Conservation (phyloP, 2,113 vertebrate species). For the Apaloderma vittatum region DNA sequence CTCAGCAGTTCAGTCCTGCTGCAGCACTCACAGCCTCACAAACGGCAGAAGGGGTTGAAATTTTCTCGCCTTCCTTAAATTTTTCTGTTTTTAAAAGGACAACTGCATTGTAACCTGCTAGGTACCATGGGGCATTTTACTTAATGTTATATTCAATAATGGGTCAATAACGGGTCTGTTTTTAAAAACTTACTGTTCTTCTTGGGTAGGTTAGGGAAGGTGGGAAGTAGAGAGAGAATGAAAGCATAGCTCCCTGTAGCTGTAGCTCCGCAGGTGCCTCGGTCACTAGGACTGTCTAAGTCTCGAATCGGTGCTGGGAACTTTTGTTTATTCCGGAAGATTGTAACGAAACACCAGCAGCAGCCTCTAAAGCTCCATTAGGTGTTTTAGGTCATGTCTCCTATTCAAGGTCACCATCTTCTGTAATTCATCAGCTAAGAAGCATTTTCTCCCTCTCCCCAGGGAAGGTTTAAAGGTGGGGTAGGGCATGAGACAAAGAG, state of each 20-base stretch:
- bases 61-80: conserved; percentile 39
- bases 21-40: conserved; percentile 58
- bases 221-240: conserved; percentile 25
- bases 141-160: conserved; percentile 38
- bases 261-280: conserved; percentile 23
- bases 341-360: background rate
- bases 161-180: conserved; percentile 28
- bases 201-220: conserved; percentile 14
- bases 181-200: conserved; percentile 63
- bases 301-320: conserved; percentile 35
- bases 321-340: conserved; percentile 5
- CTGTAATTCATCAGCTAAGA: conserved; percentile 62
- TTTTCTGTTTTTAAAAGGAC: conserved; percentile 56
- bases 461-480: conserved; percentile 44
- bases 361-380: conserved; percentile 43
- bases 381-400: conserved; percentile 56
- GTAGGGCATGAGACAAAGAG: conserved; percentile 15
- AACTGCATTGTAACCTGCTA: conserved; percentile 61
- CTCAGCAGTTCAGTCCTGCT: conserved; percentile 67
- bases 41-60: conserved; percentile 59
- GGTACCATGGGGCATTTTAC: conserved; percentile 53
- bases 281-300: conserved; percentile 4
- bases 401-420: conserved; percentile 46
- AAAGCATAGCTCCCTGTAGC: conserved; percentile 53
- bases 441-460: conserved; percentile 63